Evolutionary conservation across 2,888 invertebrate genomes (phyloP).

Genomic region (Tiliacea aurago): DNA sequence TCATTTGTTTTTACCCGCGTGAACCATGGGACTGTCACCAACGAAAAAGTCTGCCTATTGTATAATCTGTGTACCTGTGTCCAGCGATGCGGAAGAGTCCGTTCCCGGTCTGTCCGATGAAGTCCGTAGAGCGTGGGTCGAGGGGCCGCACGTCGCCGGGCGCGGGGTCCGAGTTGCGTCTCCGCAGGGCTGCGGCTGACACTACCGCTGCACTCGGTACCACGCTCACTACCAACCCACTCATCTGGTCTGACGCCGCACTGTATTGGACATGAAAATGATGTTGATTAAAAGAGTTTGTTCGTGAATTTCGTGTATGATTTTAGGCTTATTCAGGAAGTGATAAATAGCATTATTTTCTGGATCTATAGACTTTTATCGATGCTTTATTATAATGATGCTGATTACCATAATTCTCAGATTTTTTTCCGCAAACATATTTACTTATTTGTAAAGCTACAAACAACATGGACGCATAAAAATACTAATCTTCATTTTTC

Average conservation of each 20-base stretch:
- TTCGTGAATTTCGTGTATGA: not conserved
- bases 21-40: too few species aligned
- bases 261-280: constrained; percentile 57
- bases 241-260: constrained; percentile 74
- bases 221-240: constrained; percentile 70
- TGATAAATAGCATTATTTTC: too few species aligned
- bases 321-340: not conserved
- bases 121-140: constrained; percentile 88
- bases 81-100: constrained; percentile 94
- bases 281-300: not conserved
- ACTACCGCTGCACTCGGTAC: constrained; percentile 71
- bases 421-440: too few species aligned
- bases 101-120: constrained; percentile 90
- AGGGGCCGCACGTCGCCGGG: constrained; percentile 90
- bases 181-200: constrained; percentile 90
- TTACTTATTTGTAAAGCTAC: too few species aligned
- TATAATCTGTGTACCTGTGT: constrained; percentile 86
- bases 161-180: constrained; percentile 94
- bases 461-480: too few species aligned
- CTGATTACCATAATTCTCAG: not conserved
- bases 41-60: too few species aligned
- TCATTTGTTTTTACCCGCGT: too few species aligned
- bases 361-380: not conserved
- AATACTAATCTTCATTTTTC: too few species aligned
- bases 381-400: not conserved